These are phyloP conservation scores for Andrena minutula DNA, from an alignment of 2,888 invertebrate genomes.

Conservation along the genomic window DNA sequence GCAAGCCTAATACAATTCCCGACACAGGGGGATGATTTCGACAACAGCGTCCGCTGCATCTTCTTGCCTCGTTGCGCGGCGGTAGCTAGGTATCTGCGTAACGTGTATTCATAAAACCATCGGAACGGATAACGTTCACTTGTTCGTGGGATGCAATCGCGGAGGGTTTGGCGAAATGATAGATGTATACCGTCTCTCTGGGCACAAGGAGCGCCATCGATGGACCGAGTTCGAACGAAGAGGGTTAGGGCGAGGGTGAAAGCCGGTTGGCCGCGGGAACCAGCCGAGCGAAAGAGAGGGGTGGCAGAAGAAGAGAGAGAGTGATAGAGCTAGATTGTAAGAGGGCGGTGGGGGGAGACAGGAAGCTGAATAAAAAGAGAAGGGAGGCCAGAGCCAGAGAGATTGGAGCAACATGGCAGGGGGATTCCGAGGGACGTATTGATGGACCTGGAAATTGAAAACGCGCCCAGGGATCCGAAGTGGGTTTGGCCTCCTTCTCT, in stretches of 20 bases:
- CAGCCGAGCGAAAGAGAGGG: constrained; percentile 27
- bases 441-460: constrained; percentile 84
- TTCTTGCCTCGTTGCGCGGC: constrained; percentile 16
- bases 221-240: constrained; percentile 58
- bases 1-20: not conserved
- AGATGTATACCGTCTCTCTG: constrained; percentile 74
- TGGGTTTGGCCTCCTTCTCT: constrained; percentile 73
- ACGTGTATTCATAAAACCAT: constrained; percentile 66
- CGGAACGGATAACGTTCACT: constrained; percentile 68
- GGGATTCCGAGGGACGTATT: constrained; percentile 77
- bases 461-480: constrained; percentile 78
- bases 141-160: constrained; percentile 66
- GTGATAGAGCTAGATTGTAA: too few relatives aligned
- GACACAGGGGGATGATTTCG: constrained; percentile 32
- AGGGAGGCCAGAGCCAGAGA: constrained; percentile 60
- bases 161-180: constrained; percentile 70
- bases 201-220: constrained; percentile 68
- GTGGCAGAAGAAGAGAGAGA: constrained; percentile 24
- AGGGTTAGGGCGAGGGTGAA: constrained; percentile 52
- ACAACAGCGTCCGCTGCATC: constrained; percentile 50
- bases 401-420: constrained; percentile 75
- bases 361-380: constrained; percentile 46
- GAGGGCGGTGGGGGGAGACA: constrained; percentile 9
- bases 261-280: constrained; percentile 61
- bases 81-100: not conserved